Percentiles rank a stretch among this genome's conserved stretches.
Conservation (phyloP, 2,797 vertebrate species). For the Sebastes variabilis region DNA sequence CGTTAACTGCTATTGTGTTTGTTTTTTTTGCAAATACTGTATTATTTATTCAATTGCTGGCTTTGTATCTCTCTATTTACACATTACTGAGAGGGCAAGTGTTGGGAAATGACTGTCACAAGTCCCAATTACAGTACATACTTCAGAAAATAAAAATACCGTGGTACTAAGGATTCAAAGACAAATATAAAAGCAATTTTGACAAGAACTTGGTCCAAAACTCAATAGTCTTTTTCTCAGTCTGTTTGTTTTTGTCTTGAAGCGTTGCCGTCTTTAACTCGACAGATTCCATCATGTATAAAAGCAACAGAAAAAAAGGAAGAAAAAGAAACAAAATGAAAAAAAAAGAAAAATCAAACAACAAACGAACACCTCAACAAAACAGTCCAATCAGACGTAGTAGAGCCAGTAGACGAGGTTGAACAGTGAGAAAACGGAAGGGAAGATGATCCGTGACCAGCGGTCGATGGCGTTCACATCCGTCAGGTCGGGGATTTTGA, state of each 20-base stretch:
- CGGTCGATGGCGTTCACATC: constrained; percentile 97
- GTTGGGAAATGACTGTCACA: constrained; percentile 65
- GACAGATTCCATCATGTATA: constrained; percentile 57
- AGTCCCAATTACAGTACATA: constrained; percentile 75
- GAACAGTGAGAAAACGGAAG: constrained; percentile 95
- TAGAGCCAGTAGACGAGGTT: constrained; percentile 98
- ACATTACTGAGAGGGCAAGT: constrained; percentile 60
- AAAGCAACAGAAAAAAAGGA: constrained; percentile 64
- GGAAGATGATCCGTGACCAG: constrained; percentile 96
- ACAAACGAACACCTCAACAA: constrained; percentile 47
- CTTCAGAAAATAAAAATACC: constrained; percentile 69
- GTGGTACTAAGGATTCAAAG: constrained; percentile 50
- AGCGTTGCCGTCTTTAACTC: constrained; percentile 57
- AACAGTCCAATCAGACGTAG: constrained; percentile 83
- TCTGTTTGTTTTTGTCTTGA: constrained; percentile 31
- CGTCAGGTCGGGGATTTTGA: constrained; percentile 96
- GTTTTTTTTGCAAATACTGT: constrained; percentile 62
- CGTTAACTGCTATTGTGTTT: constrained; percentile 20
- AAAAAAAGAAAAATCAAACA: constrained; percentile 18
- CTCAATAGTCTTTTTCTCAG: constrained; percentile 46
- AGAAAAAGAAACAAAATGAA: constrained; percentile 41
- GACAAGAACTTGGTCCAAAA: constrained; percentile 67
- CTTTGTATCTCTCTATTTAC: constrained; percentile 74
- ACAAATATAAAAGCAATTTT: constrained; percentile 70
- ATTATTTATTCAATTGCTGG: constrained; percentile 69